Percentiles rank a stretch among this genome's conserved stretches.
Evolutionary conservation across 30 jellyfish, hydroid and myxozoan species (phyloP).

Genomic region (Aurelia sp.): DNA sequence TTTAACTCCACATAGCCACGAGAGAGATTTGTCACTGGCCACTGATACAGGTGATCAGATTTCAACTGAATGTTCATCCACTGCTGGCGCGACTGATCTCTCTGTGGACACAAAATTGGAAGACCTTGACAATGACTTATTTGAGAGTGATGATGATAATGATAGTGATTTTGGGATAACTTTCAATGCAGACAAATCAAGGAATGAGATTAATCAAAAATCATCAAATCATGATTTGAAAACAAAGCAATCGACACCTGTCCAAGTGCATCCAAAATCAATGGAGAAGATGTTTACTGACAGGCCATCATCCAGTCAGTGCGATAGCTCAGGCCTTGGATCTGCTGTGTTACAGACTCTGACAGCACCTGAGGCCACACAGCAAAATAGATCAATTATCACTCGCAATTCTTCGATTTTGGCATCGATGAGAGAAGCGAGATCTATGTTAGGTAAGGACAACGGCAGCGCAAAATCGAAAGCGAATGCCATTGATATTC

Average conservation of each 20-base stretch:
- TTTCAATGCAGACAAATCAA: constrained; percentile 32
- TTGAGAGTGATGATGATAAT: constrained; percentile 43
- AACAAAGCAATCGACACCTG: constrained; percentile 56
- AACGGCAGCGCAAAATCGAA: constrained; percentile 67
- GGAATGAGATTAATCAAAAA: neutral
- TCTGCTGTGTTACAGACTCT: constrained; percentile 38
- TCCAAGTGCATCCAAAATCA: constrained; percentile 12
- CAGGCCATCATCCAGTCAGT: neutral
- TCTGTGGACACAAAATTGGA: neutral
- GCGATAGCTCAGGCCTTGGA: neutral
- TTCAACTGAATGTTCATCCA: constrained; percentile 12
- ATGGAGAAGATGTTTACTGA: constrained; percentile 15
- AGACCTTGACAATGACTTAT: constrained; percentile 29
- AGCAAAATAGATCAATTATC: constrained; percentile 74
- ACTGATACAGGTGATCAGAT: constrained; percentile 3
- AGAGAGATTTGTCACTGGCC: neutral
- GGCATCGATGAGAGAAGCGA: constrained; percentile 85
- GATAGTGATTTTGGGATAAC: constrained; percentile 57
- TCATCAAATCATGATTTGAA: neutral
- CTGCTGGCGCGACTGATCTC: constrained; percentile 2
- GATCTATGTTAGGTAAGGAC: constrained; percentile 60
- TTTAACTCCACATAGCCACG: constrained; percentile 6
- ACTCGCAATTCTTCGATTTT: constrained; percentile 88
- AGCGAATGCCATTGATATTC: constrained; percentile 89
- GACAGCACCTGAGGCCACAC: constrained; percentile 4